Evolutionary conservation across 2,113 vertebrate species (phyloP), one percentile per base, ranked within the genome.

Genomic region (Stigmatopora nigra): DNA sequence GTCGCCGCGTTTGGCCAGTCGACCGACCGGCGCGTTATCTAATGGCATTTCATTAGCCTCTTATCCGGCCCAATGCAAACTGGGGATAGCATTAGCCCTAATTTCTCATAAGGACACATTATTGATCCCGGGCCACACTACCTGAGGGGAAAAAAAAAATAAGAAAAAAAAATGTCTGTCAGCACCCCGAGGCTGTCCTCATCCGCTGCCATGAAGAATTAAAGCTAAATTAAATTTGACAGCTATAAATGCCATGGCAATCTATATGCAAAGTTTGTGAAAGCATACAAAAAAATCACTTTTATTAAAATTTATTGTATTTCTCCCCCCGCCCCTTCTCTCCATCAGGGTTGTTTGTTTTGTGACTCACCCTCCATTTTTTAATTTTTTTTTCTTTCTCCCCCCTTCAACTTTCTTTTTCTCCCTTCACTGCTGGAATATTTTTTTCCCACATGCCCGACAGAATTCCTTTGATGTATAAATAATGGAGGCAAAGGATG

Each of bases 191-290:
- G 88, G 92, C 89, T 92, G 89, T 92, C 90, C 92, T 90, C 90
- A 89, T 89, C 90, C 88, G 78, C 86, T 65, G 86, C 88, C 92
- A 80, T 96, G 95, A 98, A 96, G 94, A 98, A 98, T 98, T 97
- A 98, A 97, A 95, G 93, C 89, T 92, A 95, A 96, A 98, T 98
- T 96, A 94, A 93, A 95, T 96, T 94, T 95, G 96, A 96, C 93
- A 94, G 94, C 92, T 92, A 91, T 92, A 96, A 98, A 98, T 96
- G 94, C 92, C 90, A 89, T 84, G 81, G 88, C 93, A 95, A 97
- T 98, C 95, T 96, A 95, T 97, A 98, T 98, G 96, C 96, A 98
- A 97, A 89, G 80, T 86, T 73, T 76, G 51, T 38, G 52, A 61
- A 25, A 41, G 7, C 38, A 36, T 69, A 74, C n/a, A 64, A 35